A percentile compares a stretch with the other conserved stretches of the same genome.
phyloP scores from a whole-genome alignment of 1,140 invertebrate genomes.

The Teleopsis dalmanni region DNA sequence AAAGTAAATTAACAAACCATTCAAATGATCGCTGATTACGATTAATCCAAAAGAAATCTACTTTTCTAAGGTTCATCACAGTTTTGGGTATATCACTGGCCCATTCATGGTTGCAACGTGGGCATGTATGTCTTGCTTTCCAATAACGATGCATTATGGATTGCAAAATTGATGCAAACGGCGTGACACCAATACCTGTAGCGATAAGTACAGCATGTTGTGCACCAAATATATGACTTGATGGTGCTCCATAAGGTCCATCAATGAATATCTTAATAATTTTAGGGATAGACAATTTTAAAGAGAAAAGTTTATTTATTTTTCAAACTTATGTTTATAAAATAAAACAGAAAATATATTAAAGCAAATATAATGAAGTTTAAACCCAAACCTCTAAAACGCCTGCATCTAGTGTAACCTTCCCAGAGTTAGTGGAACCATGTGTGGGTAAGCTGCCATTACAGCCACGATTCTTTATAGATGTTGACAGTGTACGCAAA shows the following conservation, averaged over 20 bases:
- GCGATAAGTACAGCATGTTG: conserved; percentile 91
- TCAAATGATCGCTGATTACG: conserved; percentile 94
- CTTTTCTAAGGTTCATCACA: conserved; percentile 83
- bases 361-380: too few species aligned
- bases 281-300: background rate
- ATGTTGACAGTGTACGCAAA: conserved; percentile 35
- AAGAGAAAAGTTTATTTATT: too few species aligned
- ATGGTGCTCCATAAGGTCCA: conserved; percentile 92
- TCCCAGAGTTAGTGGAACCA: conserved; percentile 34
- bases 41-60: conserved; percentile 98
- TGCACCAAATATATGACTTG: conserved; percentile 87
- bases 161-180: conserved; percentile 92
- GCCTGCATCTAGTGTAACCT: conserved; percentile 43
- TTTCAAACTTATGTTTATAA: too few species aligned
- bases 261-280: conserved; percentile 73
- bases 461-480: conserved; percentile 29
- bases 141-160: conserved; percentile 91
- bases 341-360: too few species aligned
- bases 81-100: conserved; percentile 68
- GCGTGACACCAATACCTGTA: conserved; percentile 95
- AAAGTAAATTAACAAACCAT: conserved; percentile 93
- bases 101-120: conserved; percentile 79
- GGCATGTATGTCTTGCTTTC: conserved; percentile 75
- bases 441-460: conserved; percentile 30
- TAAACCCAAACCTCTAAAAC: conserved; percentile 40